phyloP scores from a whole-genome alignment of 2,113 vertebrate genomes.

The Bos javanicus region DNA sequence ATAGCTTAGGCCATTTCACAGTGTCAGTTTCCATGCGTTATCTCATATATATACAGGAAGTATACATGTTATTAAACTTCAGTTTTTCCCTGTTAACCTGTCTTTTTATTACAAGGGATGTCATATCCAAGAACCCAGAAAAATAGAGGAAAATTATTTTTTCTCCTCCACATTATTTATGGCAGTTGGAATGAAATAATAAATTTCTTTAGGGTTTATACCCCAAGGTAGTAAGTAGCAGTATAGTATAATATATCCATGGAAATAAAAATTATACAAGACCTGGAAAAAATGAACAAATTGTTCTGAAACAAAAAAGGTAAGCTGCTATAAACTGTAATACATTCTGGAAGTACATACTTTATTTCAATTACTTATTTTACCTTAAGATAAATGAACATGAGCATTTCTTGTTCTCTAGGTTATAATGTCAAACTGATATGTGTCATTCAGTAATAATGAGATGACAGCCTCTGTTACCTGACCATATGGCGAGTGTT shows the following conservation, averaged over 20 bases:
- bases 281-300: constrained; percentile 88
- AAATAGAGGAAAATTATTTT: neutral
- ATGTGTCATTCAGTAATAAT: constrained; percentile 87
- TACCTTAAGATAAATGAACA: constrained; percentile 82
- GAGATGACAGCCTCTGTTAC: constrained; percentile 86
- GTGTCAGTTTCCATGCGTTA: neutral
- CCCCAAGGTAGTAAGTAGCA: constrained; percentile 83
- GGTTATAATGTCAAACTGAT: constrained; percentile 85
- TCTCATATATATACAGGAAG: neutral
- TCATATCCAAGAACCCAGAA: neutral
- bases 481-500: constrained; percentile 84
- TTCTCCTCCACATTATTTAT: constrained; percentile 17
- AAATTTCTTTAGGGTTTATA: constrained; percentile 82
- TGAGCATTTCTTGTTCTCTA: constrained; percentile 76
- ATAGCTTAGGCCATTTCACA: neutral
- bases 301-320: constrained; percentile 80
- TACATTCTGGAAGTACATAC: constrained; percentile 71
- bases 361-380: constrained; percentile 80
- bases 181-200: constrained; percentile 78
- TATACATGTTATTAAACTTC: neutral
- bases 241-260: constrained; percentile 79
- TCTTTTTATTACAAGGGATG: neutral
- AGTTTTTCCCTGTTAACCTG: neutral
- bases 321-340: constrained; percentile 81
- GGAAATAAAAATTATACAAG: constrained; percentile 82